phyloP scores from a whole-genome alignment of 2,113 vertebrate species.

The Patagioenas fasciata region DNA sequence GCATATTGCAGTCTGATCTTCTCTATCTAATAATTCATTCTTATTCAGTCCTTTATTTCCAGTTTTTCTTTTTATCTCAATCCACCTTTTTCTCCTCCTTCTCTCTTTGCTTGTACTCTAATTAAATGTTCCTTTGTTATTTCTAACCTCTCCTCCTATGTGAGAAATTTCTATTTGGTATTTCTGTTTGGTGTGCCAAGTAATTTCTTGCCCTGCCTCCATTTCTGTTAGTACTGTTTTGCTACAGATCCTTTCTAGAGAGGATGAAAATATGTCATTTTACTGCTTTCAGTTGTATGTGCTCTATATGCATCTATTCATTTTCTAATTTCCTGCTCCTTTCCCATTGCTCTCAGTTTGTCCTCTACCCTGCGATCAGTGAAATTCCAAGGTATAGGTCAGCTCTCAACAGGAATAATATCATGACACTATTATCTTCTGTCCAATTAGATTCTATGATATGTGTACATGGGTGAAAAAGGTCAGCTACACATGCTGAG shows the following conservation, averaged over 20 bases:
- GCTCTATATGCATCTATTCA: background rate
- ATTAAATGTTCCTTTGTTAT: background rate
- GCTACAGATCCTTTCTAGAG: background rate
- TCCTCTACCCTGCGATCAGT: background rate
- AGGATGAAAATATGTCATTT: background rate
- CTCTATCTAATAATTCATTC: background rate
- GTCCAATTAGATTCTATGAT: background rate
- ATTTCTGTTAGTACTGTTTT: background rate
- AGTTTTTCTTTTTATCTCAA: background rate
- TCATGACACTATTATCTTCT: background rate
- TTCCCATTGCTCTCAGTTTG: background rate
- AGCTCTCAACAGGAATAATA: background rate
- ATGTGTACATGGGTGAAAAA: background rate
- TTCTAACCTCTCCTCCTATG: background rate
- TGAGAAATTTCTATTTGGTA: background rate
- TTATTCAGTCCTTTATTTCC: background rate
- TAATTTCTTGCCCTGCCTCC: background rate
- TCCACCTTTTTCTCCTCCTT: fast-evolving
- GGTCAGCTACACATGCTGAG: background rate
- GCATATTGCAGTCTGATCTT: background rate
- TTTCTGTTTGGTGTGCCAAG: background rate
- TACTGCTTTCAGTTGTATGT: background rate
- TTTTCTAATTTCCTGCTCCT: background rate
- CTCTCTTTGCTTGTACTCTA: background rate
- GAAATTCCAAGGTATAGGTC: background rate